Percentiles rank a stretch among this genome's conserved stretches.
Evolutionary conservation across 2,797 vertebrate species (phyloP).

Genomic region (Takifugu ocellatus): DNA sequence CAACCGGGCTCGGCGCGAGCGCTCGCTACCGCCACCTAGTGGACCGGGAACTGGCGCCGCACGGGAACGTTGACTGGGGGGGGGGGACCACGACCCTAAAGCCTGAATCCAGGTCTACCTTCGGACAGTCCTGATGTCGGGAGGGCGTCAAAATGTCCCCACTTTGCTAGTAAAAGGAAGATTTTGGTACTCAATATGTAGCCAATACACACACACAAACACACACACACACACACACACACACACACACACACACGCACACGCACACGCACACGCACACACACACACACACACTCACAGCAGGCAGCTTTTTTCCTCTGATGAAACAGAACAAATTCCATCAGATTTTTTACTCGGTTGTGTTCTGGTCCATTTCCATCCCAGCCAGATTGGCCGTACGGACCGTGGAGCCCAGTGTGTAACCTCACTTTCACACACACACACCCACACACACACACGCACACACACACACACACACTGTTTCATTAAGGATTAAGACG

Average conservation of each 20-base stretch:
- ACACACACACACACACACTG: conserved; percentile 5
- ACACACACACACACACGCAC: background rate
- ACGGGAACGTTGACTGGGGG: no score
- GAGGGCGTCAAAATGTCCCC: no score
- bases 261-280: background rate
- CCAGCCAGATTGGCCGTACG: background rate
- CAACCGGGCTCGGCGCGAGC: no score
- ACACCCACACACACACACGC: conserved; percentile 8
- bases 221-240: background rate
- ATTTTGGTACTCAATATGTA: no score
- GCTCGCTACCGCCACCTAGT: no score
- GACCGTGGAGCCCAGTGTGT: conserved; percentile 4
- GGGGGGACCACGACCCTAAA: no score
- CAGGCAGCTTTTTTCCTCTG: background rate
- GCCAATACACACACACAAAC: no score
- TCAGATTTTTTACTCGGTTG: background rate
- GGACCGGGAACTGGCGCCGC: no score
- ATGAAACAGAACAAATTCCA: background rate
- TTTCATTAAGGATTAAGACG: conserved; percentile 49
- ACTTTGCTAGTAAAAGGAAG: no score
- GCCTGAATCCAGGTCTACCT: no score
- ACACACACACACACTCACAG: background rate
- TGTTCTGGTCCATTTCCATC: conserved; percentile 22
- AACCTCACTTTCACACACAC: conserved; percentile 5
- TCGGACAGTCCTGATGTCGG: no score